Evolutionary conservation across 1,140 invertebrate genomes (phyloP).

Genomic region (Dendroctonus ponderosae): DNA sequence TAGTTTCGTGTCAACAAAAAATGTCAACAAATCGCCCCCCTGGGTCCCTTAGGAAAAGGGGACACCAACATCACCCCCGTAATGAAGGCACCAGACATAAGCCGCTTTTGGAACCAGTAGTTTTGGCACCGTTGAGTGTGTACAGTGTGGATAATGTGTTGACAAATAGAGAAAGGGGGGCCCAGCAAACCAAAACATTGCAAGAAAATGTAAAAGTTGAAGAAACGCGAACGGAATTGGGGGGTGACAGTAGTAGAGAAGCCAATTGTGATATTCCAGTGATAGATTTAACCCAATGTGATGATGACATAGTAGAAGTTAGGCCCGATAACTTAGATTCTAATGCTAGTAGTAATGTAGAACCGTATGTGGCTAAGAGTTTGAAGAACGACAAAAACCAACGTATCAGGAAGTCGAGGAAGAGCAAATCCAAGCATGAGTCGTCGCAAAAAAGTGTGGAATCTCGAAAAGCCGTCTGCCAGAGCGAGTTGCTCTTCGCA

Average conservation of each 20-base stretch:
- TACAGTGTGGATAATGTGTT: slow-evolving; percentile 39
- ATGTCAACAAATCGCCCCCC: slow-evolving; percentile 55
- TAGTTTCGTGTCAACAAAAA: slow-evolving; percentile 49
- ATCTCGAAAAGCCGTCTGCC: slow-evolving; percentile 5
- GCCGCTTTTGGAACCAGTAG: slow-evolving; percentile 45
- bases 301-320: slow-evolving; percentile 40
- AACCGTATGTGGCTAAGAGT: slow-evolving; percentile 29
- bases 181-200: slow-evolving; percentile 32
- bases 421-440: slow-evolving; percentile 25
- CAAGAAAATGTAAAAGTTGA: slow-evolving; percentile 21
- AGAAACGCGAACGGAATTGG: slow-evolving; percentile 1
- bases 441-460: slow-evolving; percentile 14
- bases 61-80: slow-evolving; percentile 75
- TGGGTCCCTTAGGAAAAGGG: slow-evolving; percentile 64
- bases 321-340: slow-evolving; percentile 34
- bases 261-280: slow-evolving; percentile 45
- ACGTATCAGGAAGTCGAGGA: slow-evolving; percentile 38
- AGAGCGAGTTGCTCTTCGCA: background rate
- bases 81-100: slow-evolving; percentile 53
- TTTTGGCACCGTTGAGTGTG: slow-evolving; percentile 28
- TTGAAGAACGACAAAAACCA: slow-evolving; percentile 41
- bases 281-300: slow-evolving; percentile 50
- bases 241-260: slow-evolving; percentile 32
- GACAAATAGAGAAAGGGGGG: slow-evolving; percentile 38
- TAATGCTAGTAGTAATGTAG: slow-evolving; percentile 28